Base-by-base conservation (phyloP, 2,888 invertebrate species). In the Stegana nigrithorax region DNA sequence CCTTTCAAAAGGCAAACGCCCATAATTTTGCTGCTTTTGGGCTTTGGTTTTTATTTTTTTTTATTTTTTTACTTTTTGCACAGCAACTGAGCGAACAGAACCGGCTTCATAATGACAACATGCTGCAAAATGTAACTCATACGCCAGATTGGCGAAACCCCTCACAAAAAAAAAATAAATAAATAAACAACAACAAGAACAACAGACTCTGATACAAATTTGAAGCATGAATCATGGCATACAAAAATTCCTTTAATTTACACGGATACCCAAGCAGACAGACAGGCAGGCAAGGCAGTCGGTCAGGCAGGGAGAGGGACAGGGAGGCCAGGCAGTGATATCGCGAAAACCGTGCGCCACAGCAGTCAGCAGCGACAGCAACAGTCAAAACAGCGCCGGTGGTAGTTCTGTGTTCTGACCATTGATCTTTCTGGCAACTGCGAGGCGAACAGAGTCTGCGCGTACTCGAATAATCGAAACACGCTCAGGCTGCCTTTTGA, bases 401-500 rank as follows among this genome's bases (percentile, higher is more conserved):
- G 53, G 47, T 53, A 32, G n/a, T n/a, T n/a, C n/a, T n/a, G n/a
- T n/a, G n/a, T 19, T 21, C 3, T 32, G 36, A 55, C 36, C 53
- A 23, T 55, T 55, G 53, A 55, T 55, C 53, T 55, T 32, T 36
- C 36, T 45, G 45, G 7, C 14, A 42, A n/a, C 8, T 5, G 4
- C 4, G 17, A 17, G 12, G 51, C 14, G 26, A 26, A 23, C 14
- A 23, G 6, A 27, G 12, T 10, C 36, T 8, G 17, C 23, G 45
- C 23, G 10, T 23, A 45, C 42, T n/a, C 42, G 14, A 27, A 66
- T 63, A 66, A 65, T 71, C 68, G 68, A 66, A 51, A 70, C 51
- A 72, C 73, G 69, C n/a, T 68, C 72, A 69, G 72, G 72, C 65
- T 75, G 73, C 60, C 71, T 74, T 78, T 79, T 80, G 80, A 80